Conservation (phyloP, 1,140 invertebrate genomes). For the Drosophila eugracilis region DNA sequence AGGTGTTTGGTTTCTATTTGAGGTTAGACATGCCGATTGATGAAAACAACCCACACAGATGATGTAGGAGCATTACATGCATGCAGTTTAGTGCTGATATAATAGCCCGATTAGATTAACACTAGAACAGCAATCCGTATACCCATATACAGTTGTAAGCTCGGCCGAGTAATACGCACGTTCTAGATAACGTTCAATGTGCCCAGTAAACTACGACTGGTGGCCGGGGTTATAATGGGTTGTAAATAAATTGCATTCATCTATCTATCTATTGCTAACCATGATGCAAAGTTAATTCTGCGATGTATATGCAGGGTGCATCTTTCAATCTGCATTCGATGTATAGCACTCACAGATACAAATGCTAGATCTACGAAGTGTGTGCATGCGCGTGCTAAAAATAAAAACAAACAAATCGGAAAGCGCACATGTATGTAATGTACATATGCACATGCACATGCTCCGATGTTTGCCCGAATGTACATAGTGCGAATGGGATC, state of each 20-base stretch:
- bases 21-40: conserved; percentile 29
- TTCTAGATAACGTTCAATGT: conserved; percentile 36
- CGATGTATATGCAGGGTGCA: conserved; percentile 22
- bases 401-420: conserved; percentile 51
- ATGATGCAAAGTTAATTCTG: conserved; percentile 16
- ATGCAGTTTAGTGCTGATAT: conserved; percentile 48
- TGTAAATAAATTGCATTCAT: conserved; percentile 31
- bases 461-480: conserved; percentile 37
- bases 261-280: conserved; percentile 3
- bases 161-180: conserved; percentile 41
- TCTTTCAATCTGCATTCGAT: conserved; percentile 26
- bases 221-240: conserved; percentile 10
- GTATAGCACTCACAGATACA: conserved; percentile 13
- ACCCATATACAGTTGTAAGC: conserved; percentile 22
- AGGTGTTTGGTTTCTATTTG: conserved; percentile 9
- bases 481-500: conserved; percentile 46
- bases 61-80: conserved; percentile 44
- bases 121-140: conserved; percentile 15
- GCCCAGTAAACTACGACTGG: background rate
- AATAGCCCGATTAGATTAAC: conserved; percentile 44
- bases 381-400: conserved; percentile 48
- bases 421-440: conserved; percentile 34
- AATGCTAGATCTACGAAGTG: conserved; percentile 13
- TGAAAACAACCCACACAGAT: conserved; percentile 38
- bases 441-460: conserved; percentile 16